A percentile compares a stretch with the other conserved stretches of the same genome.
Evolutionary conservation across 2,888 invertebrate genomes (phyloP).

Genomic region (Leptinotarsa tumamoca): DNA sequence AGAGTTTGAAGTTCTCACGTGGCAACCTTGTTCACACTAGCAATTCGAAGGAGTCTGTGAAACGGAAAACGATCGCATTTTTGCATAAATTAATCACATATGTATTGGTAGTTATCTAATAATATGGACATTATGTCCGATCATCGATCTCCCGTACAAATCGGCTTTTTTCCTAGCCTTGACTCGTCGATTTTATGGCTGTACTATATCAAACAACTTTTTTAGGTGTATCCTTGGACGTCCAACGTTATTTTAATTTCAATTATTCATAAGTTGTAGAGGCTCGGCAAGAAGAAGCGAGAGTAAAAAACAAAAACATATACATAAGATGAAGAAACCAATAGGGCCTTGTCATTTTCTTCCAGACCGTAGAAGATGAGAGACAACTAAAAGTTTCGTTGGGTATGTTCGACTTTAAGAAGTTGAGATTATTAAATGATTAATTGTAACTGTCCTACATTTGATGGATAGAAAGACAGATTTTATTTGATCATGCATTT

Average conservation of each 20-base stretch:
- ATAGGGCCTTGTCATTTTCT: no score
- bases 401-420: no score
- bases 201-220: not conserved
- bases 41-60: not conserved
- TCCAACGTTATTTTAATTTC: not conserved
- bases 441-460: no score
- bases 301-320: no score
- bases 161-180: constrained; percentile 10
- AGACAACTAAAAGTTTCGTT: no score
- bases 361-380: no score
- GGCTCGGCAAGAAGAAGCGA: no score
- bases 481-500: no score
- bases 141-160: not conserved
- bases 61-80: constrained; percentile 15
- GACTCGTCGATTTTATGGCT: not conserved
- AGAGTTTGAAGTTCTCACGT: not conserved
- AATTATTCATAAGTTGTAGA: not conserved
- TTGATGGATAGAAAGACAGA: no score
- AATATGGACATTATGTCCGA: constrained; percentile 2
- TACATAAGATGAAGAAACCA: no score
- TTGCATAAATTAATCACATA: constrained; percentile 14
- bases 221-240: not conserved
- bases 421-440: no score
- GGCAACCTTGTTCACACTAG: not conserved
- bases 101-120: constrained; percentile 1